phyloP scores from a whole-genome alignment of 1,140 invertebrate species.

The Eriocheir sinensis region DNA sequence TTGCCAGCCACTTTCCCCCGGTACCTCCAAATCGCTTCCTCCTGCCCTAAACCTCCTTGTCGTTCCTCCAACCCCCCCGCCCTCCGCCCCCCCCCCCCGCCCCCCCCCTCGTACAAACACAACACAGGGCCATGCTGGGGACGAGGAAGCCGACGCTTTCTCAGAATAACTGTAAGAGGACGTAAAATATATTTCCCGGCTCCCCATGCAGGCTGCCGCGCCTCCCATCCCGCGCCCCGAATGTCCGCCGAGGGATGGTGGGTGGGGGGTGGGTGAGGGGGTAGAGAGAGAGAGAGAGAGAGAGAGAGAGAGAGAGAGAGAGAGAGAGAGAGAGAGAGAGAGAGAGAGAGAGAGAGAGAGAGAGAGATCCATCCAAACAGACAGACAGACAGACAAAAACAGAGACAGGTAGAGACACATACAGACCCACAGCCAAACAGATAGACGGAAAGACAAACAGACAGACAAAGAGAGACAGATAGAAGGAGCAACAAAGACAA shows the following conservation, averaged over 20 bases:
- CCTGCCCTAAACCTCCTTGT: not conserved
- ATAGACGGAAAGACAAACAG: no score
- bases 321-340: slow-evolving; percentile 15
- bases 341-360: no score
- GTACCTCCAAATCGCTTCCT: not conserved
- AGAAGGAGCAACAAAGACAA: no score
- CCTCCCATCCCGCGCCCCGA: no score
- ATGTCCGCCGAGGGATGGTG: not conserved
- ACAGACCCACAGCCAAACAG: no score
- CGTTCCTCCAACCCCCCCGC: not conserved
- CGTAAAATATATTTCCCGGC: not conserved
- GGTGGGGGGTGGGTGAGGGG: no score
- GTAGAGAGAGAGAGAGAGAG: not conserved
- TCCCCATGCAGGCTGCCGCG: no score
- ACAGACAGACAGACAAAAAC: no score
- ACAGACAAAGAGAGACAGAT: no score
- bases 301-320: slow-evolving; percentile 22
- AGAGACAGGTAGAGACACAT: no score
- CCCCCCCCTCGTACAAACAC: not conserved
- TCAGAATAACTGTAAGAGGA: no score
- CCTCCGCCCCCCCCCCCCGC: not conserved
- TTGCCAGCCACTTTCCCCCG: not conserved
- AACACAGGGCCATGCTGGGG: not conserved
- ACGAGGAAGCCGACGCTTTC: not conserved
- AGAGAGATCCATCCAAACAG: no score